Percentiles rank a stretch among this genome's conserved stretches.
Conservation (phyloP, 2,888 invertebrate genomes). For the Troilus luridus region DNA sequence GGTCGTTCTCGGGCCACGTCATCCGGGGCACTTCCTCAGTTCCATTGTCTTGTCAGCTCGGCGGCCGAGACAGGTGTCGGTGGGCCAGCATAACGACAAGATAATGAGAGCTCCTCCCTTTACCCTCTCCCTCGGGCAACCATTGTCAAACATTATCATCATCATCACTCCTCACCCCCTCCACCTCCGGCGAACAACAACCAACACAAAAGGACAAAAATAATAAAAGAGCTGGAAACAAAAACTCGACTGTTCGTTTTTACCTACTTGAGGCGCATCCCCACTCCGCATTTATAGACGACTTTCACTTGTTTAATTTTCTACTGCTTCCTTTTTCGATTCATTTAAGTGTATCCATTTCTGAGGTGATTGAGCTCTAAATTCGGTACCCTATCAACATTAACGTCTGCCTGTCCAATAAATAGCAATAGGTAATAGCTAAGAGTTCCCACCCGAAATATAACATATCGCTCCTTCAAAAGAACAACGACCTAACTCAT, state of each 20-base stretch:
- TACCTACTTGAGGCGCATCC: constrained; percentile 28
- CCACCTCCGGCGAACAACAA: constrained; percentile 36
- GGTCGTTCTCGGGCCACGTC: background rate
- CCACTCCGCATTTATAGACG: background rate
- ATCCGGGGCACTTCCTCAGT: constrained; percentile 48
- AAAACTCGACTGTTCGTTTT: constrained; percentile 49
- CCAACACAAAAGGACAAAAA: constrained; percentile 32
- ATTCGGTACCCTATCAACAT: too few relatives aligned
- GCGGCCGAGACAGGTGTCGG: constrained; percentile 54
- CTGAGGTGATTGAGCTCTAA: background rate
- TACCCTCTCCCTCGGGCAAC: constrained; percentile 40
- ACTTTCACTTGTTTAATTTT: background rate
- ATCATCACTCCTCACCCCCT: constrained; percentile 54
- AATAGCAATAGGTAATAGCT: too few relatives aligned
- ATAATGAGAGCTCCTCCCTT: constrained; percentile 52
- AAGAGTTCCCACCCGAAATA: too few relatives aligned
- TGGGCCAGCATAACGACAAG: constrained; percentile 49
- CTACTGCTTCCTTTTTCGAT: background rate
- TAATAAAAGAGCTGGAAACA: constrained; percentile 39
- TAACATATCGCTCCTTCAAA: too few relatives aligned
- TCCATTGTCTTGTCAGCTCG: constrained; percentile 52
- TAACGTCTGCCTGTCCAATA: too few relatives aligned
- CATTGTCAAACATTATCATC: constrained; percentile 58
- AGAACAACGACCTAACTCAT: too few relatives aligned
- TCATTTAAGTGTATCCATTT: background rate